These are phyloP conservation scores for Poecilobothrus nobilitatus DNA, from an alignment of 2,888 invertebrate species.

Conservation along the genomic window DNA sequence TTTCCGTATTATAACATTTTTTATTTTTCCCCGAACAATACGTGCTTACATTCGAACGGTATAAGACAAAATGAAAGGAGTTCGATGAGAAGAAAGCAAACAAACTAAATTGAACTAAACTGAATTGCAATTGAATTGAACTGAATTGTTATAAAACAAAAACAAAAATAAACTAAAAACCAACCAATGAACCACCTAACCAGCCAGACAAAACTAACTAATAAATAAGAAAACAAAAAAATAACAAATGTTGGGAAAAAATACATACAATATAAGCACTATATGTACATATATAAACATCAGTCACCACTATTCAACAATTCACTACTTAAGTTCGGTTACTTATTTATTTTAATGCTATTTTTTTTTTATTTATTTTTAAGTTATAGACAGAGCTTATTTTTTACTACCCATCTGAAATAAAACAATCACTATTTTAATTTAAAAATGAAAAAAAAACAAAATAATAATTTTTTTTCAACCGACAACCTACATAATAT, in stretches of 20 bases:
- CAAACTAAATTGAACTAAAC: constrained; percentile 17
- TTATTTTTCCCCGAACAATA: constrained; percentile 38
- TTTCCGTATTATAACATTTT: constrained; percentile 15
- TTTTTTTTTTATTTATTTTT: not conserved
- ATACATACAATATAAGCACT: not conserved
- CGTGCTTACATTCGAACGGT: constrained; percentile 45
- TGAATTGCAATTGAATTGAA: constrained; percentile 13
- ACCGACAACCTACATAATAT: too few species aligned
- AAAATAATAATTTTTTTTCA: not conserved
- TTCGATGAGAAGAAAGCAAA: constrained; percentile 43
- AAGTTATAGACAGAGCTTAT: constrained; percentile 1
- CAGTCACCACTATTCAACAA: not conserved
- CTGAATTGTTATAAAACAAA: constrained; percentile 17
- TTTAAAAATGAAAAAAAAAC: too few species aligned
- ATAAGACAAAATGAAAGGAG: constrained; percentile 46
- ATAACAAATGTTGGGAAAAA: constrained; percentile 20
- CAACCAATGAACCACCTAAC: constrained; percentile 15
- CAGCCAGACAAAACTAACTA: constrained; percentile 12
- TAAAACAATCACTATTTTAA: too few species aligned
- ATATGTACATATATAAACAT: too few species aligned
- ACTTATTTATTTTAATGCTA: not conserved
- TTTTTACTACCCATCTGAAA: too few species aligned
- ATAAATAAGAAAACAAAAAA: too few species aligned
- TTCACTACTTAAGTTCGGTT: not conserved
- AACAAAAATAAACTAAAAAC: constrained; percentile 14